Percentiles rank a stretch among this genome's conserved stretches.
Evolutionary conservation across 1,140 invertebrate species (phyloP).

Genomic region (Lanistes nyassanus): DNA sequence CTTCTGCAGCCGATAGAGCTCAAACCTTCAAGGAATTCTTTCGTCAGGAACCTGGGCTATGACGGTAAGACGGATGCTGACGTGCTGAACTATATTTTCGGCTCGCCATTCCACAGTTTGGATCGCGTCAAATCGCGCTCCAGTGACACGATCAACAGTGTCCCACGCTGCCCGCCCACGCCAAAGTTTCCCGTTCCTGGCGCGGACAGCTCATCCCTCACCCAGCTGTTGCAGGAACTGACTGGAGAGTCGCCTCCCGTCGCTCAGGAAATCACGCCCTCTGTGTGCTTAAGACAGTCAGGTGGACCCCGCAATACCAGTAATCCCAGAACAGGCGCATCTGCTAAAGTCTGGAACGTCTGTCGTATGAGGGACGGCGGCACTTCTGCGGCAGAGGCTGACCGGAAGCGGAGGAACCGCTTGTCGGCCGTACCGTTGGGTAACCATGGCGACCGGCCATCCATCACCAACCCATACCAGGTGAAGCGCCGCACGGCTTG

Average conservation of each 20-base stretch:
- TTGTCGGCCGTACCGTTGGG: constrained; percentile 20
- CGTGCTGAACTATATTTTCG: constrained; percentile 35
- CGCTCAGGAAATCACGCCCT: constrained; percentile 21
- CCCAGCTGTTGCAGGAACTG: constrained; percentile 53
- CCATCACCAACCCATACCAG: constrained; percentile 51
- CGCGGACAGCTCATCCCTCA: constrained; percentile 47
- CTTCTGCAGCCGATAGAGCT: constrained; percentile 57
- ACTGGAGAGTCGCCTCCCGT: constrained; percentile 37
- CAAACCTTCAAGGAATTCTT: constrained; percentile 47
- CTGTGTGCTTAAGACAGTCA: neutral
- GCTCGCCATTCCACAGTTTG: constrained; percentile 34
- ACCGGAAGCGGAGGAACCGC: constrained; percentile 19
- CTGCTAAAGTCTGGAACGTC: neutral
- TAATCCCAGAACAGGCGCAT: neutral
- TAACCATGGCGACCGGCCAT: constrained; percentile 15
- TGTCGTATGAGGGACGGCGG: neutral
- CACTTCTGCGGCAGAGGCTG: neutral
- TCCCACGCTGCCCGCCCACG: constrained; percentile 52
- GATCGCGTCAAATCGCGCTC: constrained; percentile 50
- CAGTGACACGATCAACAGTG: constrained; percentile 55
- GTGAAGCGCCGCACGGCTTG: constrained; percentile 56
- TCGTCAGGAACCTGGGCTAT: constrained; percentile 35
- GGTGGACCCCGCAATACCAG: neutral
- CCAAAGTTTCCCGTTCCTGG: constrained; percentile 56
- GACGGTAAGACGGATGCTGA: constrained; percentile 29